Conservation (phyloP, 2,113 vertebrate species). For the Tachuris rubrigastra region DNA sequence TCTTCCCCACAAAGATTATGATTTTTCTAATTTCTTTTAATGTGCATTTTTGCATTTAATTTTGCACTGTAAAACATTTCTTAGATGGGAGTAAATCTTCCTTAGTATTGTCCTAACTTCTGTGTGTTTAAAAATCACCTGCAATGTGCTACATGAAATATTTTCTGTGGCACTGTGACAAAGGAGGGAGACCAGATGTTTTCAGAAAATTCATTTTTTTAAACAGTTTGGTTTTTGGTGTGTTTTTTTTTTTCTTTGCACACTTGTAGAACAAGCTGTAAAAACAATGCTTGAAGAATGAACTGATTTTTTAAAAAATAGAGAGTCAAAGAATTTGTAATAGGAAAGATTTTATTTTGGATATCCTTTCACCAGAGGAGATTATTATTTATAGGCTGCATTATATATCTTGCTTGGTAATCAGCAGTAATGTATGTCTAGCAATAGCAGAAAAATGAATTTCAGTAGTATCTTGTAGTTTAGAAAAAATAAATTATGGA, state of each 20-base stretch:
- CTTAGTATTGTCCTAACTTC: not conserved
- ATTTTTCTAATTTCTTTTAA: not conserved
- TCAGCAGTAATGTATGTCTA: conserved; percentile 48
- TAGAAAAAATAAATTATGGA: conserved; percentile 54
- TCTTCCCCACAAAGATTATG: not conserved
- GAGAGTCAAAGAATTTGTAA: not conserved
- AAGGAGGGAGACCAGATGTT: conserved; percentile 14
- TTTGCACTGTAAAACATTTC: not conserved
- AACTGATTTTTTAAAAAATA: conserved; percentile 21
- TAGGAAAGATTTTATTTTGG: conserved; percentile 39
- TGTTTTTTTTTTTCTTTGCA: not conserved
- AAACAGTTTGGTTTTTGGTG: not conserved
- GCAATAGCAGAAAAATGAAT: conserved; percentile 51
- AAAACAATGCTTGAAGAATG: conserved; percentile 55
- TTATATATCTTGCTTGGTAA: conserved; percentile 57
- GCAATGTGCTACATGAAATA: conserved; percentile 30
- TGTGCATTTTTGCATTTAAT: not conserved
- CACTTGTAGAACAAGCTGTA: conserved; percentile 55
- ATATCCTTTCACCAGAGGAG: conserved; percentile 33
- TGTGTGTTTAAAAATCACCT: conserved; percentile 25
- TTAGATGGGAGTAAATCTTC: not conserved
- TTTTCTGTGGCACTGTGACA: conserved; percentile 52
- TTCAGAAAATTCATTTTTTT: conserved; percentile 28
- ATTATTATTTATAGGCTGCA: conserved; percentile 61
- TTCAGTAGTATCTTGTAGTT: conserved; percentile 42